Evolutionary conservation across 1,140 invertebrate species (phyloP).

Genomic region (Onthophagus taurus): DNA sequence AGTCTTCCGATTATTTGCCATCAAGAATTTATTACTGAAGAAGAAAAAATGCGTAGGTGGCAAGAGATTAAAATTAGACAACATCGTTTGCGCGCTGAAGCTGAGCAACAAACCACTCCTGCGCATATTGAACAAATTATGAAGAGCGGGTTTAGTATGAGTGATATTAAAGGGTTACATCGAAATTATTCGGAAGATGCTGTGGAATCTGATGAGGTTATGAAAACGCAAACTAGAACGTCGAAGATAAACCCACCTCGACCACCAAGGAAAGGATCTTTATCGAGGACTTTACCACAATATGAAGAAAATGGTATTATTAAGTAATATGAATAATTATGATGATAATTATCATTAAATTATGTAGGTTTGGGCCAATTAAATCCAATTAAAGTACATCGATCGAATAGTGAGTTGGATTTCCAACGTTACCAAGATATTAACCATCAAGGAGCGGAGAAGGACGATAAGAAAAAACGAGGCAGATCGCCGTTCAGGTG

Average conservation of each 20-base stretch:
- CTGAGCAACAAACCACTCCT: conserved; percentile 51
- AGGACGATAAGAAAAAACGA: conserved; percentile 74
- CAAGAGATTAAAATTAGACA: conserved; percentile 81
- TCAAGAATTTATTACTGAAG: conserved; percentile 74
- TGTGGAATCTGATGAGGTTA: conserved; percentile 59
- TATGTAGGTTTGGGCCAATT: conserved; percentile 35
- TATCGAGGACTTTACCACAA: conserved; percentile 45
- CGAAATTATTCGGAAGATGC: conserved; percentile 75
- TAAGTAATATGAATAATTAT: background rate
- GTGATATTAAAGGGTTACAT: conserved; percentile 84
- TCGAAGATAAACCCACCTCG: conserved; percentile 53
- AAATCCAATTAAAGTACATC: conserved; percentile 48
- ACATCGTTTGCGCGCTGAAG: conserved; percentile 62
- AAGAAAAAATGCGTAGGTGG: conserved; percentile 75
- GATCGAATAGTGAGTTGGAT: conserved; percentile 64
- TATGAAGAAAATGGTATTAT: conserved; percentile 32
- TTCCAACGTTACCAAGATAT: conserved; percentile 53
- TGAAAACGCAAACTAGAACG: conserved; percentile 41
- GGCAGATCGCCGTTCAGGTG: conserved; percentile 85
- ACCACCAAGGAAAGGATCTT: conserved; percentile 65
- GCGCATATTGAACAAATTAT: conserved; percentile 86
- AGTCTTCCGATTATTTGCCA: conserved; percentile 95
- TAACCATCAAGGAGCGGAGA: conserved; percentile 40
- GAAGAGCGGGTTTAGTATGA: conserved; percentile 87
- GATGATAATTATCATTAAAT: background rate